Base-by-base conservation (phyloP, 1,140 invertebrate species). In the Lepidurus packardi region DNA sequence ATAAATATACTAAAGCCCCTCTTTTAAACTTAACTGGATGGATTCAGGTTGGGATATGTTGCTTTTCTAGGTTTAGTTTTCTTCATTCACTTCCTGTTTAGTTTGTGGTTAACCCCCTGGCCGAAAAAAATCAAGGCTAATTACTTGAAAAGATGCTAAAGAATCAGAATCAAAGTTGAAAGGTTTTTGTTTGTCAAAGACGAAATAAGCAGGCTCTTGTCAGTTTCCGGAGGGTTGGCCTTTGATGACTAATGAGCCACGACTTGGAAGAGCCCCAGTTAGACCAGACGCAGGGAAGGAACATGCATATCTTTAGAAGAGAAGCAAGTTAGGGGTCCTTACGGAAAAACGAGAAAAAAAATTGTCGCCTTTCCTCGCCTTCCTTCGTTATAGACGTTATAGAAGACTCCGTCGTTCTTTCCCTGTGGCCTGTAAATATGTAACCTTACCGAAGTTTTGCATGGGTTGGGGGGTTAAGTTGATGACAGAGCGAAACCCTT, bases 201-300 rank as follows among this genome's bases (percentile, higher is more conserved):
- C 45, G 10, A 65, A 65, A 65, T 13, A 65, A 65, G 53, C 53
- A 21, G 16, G 53, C 13, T 21, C 21, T 65, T 65, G 53, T 16
- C 53, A 9, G 53, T 65, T 65, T 65, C 53, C n/a, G 53, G 53
- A 65, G 53, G 53, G 16, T 65, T 13, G 53, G 9, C 9, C 53
- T 65, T 65, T 65, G 53, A 65, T 65, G 53, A 65, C 53, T 65
- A 65, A 65, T 65, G 53, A 65, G 53, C 21, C 53, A 65, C 53
- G 53, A n/a, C 53, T 65, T 65, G 53, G 53, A 65, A 65, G 53
- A 65, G 53, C 53, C 53, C 53, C 53, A 65, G 53, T 65, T 65
- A n/a, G 53, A 65, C 53, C 53, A 65, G 53, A 65, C 53, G 53
- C 53, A 7, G 21, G 21, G 16, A 65, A 13, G 53, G 53, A 13